Base-by-base conservation (phyloP, 2,888 invertebrate genomes). In the Petrophora chlorosata region DNA sequence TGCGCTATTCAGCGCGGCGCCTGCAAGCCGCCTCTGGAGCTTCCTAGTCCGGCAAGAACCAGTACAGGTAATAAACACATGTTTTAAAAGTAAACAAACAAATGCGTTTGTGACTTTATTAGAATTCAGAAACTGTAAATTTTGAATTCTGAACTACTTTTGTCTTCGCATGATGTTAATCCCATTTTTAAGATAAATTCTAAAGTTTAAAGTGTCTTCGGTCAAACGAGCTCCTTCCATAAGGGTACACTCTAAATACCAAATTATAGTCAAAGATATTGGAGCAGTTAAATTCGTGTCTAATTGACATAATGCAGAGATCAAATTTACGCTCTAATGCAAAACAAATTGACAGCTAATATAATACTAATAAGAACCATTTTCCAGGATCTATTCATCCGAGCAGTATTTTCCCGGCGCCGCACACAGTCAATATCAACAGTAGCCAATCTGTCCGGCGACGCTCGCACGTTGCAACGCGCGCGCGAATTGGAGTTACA, bases 11-110 rank as follows among this genome's bases (percentile, higher is more conserved):
- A 93, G 95, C 28, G 92, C 96, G 0, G 95, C 93, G 62, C 96
- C 94, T 0, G 94, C 95, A 4, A 91, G 95, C 53, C 93, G 99
- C 2, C 88, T 99, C 3, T 99, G 99, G 99, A 95, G 94, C 71
- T 98, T 94, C 81, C 91, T 99, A 55, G 97, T 99, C 1, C 92
- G 96, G 33, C 98, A 99, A 82, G 98, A 99, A 81, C 89, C 93
- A 30, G 96, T 99, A 16, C 98, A 98, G 79, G 93, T 90, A 65
- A 15, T 30, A 5, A n/a, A n/a, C n/a, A n/a, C n/a, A n/a, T n/a
- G n/a, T n/a, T n/a, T n/a, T n/a, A n/a, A 10, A 1, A 23, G 5
- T 22, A 7, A 5, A 7, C 5, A 22, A 5, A 22, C 9, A 42
- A 10, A 5, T 5, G 19, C 19, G 1, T 19, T 4, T 5, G 19